Evolutionary conservation across 1,140 invertebrate species (phyloP).

Genomic region (Cyclina sinensis): DNA sequence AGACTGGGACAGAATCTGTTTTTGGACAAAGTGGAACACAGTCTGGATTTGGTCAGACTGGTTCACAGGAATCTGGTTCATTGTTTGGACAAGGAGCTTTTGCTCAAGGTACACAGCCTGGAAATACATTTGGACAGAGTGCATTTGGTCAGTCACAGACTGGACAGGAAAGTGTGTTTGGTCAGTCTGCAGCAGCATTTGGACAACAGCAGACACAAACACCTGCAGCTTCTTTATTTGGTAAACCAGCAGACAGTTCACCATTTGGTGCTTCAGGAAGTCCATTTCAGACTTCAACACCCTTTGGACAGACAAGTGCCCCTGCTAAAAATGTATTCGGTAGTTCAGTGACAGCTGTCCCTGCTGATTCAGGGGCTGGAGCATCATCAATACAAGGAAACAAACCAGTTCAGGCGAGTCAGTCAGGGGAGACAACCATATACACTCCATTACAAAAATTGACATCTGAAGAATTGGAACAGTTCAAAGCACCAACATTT

Average conservation of each 20-base stretch:
- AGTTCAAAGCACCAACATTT: slow-evolving; percentile 77
- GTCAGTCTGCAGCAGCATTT: slow-evolving; percentile 10
- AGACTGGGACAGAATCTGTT: slow-evolving; percentile 9
- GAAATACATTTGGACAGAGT: slow-evolving; percentile 27
- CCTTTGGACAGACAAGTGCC: slow-evolving; percentile 34
- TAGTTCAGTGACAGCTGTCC: slow-evolving; percentile 4
- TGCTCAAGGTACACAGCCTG: not conserved
- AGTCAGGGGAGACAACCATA: not conserved
- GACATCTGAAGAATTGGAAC: slow-evolving; percentile 71
- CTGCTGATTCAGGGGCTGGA: not conserved
- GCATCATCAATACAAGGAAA: not conserved
- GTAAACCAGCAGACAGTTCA: slow-evolving; percentile 32
- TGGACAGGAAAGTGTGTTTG: not conserved
- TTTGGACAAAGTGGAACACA: slow-evolving; percentile 56
- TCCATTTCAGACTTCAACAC: not conserved
- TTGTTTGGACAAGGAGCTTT: slow-evolving; percentile 16
- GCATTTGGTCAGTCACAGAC: slow-evolving; percentile 25
- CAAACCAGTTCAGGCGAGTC: not conserved
- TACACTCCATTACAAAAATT: slow-evolving; percentile 76
- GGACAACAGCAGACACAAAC: not conserved
- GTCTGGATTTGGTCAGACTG: slow-evolving; percentile 42
- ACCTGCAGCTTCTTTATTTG: not conserved
- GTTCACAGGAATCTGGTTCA: slow-evolving; percentile 1
- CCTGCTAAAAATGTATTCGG: slow-evolving; percentile 25
- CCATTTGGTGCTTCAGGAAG: not conserved